Evolutionary conservation across 2,113 vertebrate species (phyloP).

Genomic region (Sialia sialis): DNA sequence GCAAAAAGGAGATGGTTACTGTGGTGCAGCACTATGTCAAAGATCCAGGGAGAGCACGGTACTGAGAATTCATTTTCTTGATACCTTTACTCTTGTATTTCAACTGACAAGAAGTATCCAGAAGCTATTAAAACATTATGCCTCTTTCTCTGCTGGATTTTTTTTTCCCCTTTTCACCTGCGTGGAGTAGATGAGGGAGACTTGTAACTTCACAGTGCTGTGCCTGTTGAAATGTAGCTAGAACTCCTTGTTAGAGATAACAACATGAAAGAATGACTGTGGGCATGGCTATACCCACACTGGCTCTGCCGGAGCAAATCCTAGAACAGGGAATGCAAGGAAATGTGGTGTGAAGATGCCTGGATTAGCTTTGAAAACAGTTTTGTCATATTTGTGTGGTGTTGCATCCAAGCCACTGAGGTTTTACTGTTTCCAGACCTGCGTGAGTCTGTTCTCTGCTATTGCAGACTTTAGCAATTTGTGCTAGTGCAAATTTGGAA

Average conservation of each 20-base stretch:
- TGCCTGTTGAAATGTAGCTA: background rate
- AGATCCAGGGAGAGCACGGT: background rate
- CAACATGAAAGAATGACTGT: background rate
- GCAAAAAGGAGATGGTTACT: background rate
- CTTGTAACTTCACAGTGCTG: background rate
- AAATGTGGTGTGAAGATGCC: background rate
- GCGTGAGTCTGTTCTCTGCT: background rate
- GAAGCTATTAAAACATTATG: background rate
- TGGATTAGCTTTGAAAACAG: background rate
- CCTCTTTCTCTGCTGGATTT: rapidly evolving
- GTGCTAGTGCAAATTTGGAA: background rate
- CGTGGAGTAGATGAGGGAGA: background rate
- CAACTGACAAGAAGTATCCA: background rate
- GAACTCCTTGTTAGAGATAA: background rate
- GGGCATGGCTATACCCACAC: background rate
- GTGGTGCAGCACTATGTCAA: background rate
- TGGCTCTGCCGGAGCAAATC: background rate
- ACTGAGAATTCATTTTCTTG: background rate
- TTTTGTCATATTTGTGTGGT: background rate
- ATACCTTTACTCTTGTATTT: background rate
- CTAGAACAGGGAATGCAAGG: background rate
- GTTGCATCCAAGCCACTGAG: background rate
- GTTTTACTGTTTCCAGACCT: background rate
- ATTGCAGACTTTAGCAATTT: background rate
- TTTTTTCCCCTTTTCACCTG: background rate